These are phyloP conservation scores for Limenitis camilla DNA, from an alignment of 2,888 invertebrate species.

Conservation along the genomic window DNA sequence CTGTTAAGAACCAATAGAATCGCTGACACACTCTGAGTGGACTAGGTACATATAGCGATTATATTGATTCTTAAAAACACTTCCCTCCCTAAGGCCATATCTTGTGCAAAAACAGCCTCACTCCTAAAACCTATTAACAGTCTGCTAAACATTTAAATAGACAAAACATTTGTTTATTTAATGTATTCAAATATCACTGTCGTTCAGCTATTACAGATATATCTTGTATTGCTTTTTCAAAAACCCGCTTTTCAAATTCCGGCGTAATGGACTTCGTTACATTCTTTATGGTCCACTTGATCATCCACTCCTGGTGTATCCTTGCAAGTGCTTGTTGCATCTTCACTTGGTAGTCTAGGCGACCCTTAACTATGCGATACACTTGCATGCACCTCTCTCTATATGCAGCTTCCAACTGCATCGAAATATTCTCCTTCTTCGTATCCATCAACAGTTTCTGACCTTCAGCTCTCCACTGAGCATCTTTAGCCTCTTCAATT, in stretches of 20 bases:
- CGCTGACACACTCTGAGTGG: no score
- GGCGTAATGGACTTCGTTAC: slow-evolving; percentile 90
- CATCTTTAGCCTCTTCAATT: slow-evolving; percentile 78
- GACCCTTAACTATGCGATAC: slow-evolving; percentile 77
- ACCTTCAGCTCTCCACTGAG: slow-evolving; percentile 84
- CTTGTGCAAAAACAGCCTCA: no score
- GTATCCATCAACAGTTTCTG: slow-evolving; percentile 84
- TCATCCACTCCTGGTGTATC: slow-evolving; percentile 94
- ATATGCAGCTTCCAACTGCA: slow-evolving; percentile 96
- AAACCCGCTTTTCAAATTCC: slow-evolving; percentile 89
- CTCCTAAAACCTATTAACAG: no score
- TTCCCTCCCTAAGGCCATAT: no score
- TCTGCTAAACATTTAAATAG: neutral
- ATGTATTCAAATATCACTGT: slow-evolving; percentile 7
- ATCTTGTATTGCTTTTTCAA: slow-evolving; percentile 89
- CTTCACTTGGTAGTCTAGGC: slow-evolving; percentile 93
- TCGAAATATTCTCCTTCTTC: slow-evolving; percentile 91
- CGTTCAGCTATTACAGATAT: slow-evolving; percentile 79
- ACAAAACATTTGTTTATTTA: neutral
- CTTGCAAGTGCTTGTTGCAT: slow-evolving; percentile 82
- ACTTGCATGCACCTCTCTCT: slow-evolving; percentile 75
- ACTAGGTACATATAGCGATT: no score
- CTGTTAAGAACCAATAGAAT: no score
- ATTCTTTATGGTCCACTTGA: slow-evolving; percentile 89
- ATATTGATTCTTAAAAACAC: no score